These are phyloP conservation scores for Pseudeuparius sepicola DNA, from an alignment of 2,888 invertebrate genomes.

Conservation along the genomic window DNA sequence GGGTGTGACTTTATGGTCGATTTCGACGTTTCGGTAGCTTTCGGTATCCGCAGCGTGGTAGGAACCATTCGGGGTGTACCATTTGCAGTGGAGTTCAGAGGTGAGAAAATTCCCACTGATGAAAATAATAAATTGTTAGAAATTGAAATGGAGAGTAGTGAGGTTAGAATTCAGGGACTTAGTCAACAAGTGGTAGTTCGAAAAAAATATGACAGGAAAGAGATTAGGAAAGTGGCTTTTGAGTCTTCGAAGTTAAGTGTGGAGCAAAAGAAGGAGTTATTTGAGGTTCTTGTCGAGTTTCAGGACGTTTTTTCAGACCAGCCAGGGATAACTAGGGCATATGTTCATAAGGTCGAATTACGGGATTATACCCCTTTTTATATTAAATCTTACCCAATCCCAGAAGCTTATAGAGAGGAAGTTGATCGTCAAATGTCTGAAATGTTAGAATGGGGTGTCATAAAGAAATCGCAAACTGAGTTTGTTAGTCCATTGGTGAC, in stretches of 20 bases:
- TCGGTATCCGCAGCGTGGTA: too few species aligned
- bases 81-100: too few species aligned
- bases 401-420: slow-evolving; percentile 7
- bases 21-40: slow-evolving; percentile 9
- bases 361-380: slow-evolving; percentile 14
- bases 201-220: too few species aligned
- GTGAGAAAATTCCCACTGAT: too few species aligned
- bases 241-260: too few species aligned
- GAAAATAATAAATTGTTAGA: too few species aligned
- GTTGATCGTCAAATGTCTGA: slow-evolving; percentile 11
- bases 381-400: slow-evolving; percentile 12
- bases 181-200: too few species aligned
- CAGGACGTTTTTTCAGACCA: slow-evolving; percentile 12
- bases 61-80: too few species aligned
- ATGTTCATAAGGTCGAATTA: slow-evolving; percentile 10
- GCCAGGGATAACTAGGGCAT: slow-evolving; percentile 8
- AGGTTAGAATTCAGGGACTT: too few species aligned
- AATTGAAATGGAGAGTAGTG: too few species aligned
- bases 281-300: slow-evolving; percentile 3
- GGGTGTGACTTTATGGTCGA: slow-evolving; percentile 15
- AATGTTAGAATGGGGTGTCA: slow-evolving; percentile 17
- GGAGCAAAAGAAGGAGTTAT: slow-evolving; percentile 2
- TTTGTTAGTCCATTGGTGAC: slow-evolving; percentile 16
- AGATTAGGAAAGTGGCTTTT: too few species aligned
- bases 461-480: slow-evolving; percentile 9